Evolutionary conservation across 2,797 vertebrate species (phyloP).

Genomic region (Graptemys geographica): DNA sequence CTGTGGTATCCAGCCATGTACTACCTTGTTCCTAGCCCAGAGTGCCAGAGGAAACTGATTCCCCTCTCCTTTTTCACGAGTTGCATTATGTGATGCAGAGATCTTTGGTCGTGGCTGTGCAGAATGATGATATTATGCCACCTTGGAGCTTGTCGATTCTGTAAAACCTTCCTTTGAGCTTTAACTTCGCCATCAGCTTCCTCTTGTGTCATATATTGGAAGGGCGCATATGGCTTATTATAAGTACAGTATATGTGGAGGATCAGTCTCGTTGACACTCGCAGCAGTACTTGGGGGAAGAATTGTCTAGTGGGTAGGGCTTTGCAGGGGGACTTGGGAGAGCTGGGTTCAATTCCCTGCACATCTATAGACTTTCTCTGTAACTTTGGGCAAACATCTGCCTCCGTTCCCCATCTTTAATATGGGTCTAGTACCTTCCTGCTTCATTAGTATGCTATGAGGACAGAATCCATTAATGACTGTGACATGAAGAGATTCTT

Average conservation of each 20-base stretch:
- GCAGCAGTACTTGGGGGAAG: neutral
- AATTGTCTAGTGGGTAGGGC: neutral
- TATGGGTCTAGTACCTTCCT: neutral
- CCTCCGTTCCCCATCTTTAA: neutral
- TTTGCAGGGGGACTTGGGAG: neutral
- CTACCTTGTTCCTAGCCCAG: neutral
- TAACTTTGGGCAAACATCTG: neutral
- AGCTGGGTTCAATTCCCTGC: neutral
- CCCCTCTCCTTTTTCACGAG: neutral
- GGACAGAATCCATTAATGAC: neutral
- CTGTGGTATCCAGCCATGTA: neutral
- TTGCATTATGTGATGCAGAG: neutral
- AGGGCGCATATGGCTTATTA: fast-evolving
- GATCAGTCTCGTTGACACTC: neutral
- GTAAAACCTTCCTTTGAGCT: neutral
- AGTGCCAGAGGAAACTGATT: neutral
- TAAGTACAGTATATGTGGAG: neutral
- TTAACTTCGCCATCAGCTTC: neutral
- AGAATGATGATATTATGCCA: neutral
- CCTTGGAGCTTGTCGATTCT: neutral
- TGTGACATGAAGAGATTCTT: neutral
- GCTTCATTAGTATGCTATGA: neutral
- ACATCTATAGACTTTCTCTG: neutral
- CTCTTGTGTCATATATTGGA: neutral
- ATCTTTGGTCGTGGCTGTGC: neutral